Base-by-base conservation (phyloP, 1,140 invertebrate species). In the Camponotus pennsylvanicus region DNA sequence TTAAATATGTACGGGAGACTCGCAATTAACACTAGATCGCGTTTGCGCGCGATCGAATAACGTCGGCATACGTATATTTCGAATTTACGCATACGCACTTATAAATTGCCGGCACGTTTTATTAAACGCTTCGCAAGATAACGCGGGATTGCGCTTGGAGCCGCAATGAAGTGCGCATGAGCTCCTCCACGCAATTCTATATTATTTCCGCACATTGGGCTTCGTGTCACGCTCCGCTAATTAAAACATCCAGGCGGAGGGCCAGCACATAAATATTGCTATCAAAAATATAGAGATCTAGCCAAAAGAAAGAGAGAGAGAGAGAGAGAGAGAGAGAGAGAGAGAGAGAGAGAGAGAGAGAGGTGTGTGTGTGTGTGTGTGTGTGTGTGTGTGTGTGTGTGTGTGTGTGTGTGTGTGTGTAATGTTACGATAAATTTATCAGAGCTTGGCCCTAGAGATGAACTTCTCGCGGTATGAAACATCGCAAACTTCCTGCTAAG, bases 241-340 rank as follows among this genome's bases (percentile, higher is more conserved):
- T 82, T 82, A 59, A 82, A 82, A 82, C 11, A 40, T 82, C 67
- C 79, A 61, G 6, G 21, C n/a, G 4, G n/a, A 73, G 61, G 45
- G 37, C 42, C 21, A 80, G 27, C 15, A 15, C 57, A n/a, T 42
- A 32, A 49, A 73, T 27, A 66, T 82, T 42, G 27, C 5, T 27
- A 55, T 82, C 67, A 32, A 73, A 71, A 52, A 52, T 3, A 52
- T 3, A 6, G 37, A 59, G 13, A 55, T 15, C 49, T 11, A 42
- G 27, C 5, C 27, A 6, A 27, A 37, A 70, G 67, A 32, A n/a
- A 42, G 13, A 70, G 1, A 66, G 27, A 49, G 32, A 61, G 34
- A 52, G 18, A 59, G 18, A 21, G 42, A 7, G 34, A 18, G n/a
- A n/a, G n/a, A n/a, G n/a, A n/a, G n/a, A n/a, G n/a, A n/a, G n/a